Evolutionary conservation across 35 echinoderm and acorn worm genomes (phyloP).

Genomic region (Chiridota heheva): DNA sequence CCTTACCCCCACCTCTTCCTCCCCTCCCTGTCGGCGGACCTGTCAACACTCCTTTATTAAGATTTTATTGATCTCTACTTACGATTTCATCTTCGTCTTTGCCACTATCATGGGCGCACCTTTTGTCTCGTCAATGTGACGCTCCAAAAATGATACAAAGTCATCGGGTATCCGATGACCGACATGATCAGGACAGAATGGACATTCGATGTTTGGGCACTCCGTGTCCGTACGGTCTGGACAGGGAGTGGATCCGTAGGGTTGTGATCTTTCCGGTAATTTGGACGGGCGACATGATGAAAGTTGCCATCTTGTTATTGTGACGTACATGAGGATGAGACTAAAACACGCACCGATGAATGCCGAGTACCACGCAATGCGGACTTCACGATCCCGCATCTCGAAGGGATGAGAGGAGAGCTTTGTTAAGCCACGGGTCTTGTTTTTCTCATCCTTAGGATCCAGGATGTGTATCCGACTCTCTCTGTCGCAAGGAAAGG

Average conservation of each 20-base stretch:
- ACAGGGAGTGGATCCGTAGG: not conserved
- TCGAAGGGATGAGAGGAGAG: too few relatives aligned
- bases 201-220: conserved; percentile 15
- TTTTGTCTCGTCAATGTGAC: conserved; percentile 32
- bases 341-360: conserved; percentile 44
- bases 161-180: conserved; percentile 19
- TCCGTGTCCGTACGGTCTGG: conserved; percentile 10
- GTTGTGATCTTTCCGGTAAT: not conserved
- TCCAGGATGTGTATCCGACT: too few relatives aligned
- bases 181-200: not conserved
- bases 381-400: conserved; percentile 68
- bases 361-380: conserved; percentile 42
- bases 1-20: too few relatives aligned
- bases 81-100: conserved; percentile 66
- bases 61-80: not conserved
- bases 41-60: too few relatives aligned
- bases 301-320: too few relatives aligned
- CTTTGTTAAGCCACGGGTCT: too few relatives aligned
- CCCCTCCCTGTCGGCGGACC: too few relatives aligned
- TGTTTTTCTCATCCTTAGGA: too few relatives aligned
- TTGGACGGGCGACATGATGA: too few relatives aligned
- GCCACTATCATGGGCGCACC: conserved; percentile 52
- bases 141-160: conserved; percentile 52
- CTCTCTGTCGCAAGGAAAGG: too few relatives aligned
- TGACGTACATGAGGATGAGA: conserved; percentile 1